Evolutionary conservation across 2,797 vertebrate species (phyloP), one percentile per base, ranked within the genome.

Genomic region (Microtus californicus): DNA sequence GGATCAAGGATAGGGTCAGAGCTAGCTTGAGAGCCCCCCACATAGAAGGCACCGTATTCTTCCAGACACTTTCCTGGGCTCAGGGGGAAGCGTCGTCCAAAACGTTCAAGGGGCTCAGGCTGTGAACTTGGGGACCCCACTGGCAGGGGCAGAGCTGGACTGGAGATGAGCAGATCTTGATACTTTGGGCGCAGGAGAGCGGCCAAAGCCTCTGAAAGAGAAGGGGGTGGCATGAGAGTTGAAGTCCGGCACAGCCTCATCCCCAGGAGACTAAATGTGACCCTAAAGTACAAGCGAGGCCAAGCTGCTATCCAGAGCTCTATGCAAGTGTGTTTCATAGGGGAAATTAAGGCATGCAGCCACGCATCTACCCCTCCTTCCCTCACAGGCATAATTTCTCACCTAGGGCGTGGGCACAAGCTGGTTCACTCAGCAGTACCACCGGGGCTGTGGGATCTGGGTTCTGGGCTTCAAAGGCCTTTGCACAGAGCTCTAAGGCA

Each of bases 351-450:
- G 73, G 21, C 69, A 92, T 48, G 71, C 27, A 27, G 25, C 31
- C 56, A 77, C 2, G 45, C 21, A 51, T 23, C 89, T 29, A 45
- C 90, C 34, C 67, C 29, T 95, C 14, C 69, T 51, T 93, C 65
- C 51, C 27, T 17, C 37, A 83, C 31, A 94, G 85, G 89, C 40
- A 82, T 74, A 86, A 93, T n/a, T n/a, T 79, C 98, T 98, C 97
- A 99, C 99, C 98, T 93, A 99, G 96, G 0, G 98, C 97, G 0
- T 99, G 97, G 40, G 97, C 98, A 40, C 99, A 99, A 94, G 98
- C 98, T 79, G 99, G 99, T 29, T 99, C 99, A 19, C 98, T 99
- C 86, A 99, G 98, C 85, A 99, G 90, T 91, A 99, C 90, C 89
- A 99, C 97, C 4, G 94, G 98, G 40, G 98, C 98, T 96, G 98